Evolutionary conservation across 30 jellyfish, hydroid and myxozoan species (phyloP), one percentile per base, ranked within the genome.

Genomic region (Chironex yamaguchii): DNA sequence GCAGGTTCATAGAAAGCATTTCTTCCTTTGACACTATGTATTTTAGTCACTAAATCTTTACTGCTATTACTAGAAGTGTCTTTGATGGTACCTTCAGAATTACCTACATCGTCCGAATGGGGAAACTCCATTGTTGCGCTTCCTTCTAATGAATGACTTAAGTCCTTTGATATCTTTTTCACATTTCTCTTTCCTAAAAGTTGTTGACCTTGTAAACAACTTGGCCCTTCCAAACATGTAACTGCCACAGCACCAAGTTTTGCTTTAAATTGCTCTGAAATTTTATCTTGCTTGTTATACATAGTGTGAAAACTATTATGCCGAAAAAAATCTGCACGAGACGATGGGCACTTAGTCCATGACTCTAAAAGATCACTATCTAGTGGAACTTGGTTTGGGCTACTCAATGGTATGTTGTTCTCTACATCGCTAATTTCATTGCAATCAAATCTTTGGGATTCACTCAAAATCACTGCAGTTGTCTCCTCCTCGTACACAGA

Each of bases 271-370:
- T 93, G 90, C 79, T 93, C 98, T 17, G 70, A 21, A 1, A 84
- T 14, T 32, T 71, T 52, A 62, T 93, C 98, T 49, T 93, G 98
- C n/a, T 81, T 75, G 70, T 69, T 50, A 31, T 85, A 83, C 98
- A 93, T 87, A 17, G 69, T 90, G 12, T 35, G 51, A 58, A 89
- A 93, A 52, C 97, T 93, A 12, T 24, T 34, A 51, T 79, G 71
- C 14, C 88, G 84, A 58, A 81, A 93, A 27, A 78, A 52, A 14
- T 68, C 76, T 23, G 97, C 76, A 17, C 58, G 20, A 14, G 96
- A 62, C 1, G 96, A 84, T 0, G 98, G 98, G 66, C 98, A 93
- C 13, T 70, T 31, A 29, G 85, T 79, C 98, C 98, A 93, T 0
- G 98, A 34, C 28, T 81, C 89, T 2, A 48, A 34, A 1, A 1